A percentile compares a stretch with the other conserved stretches of the same genome.
Evolutionary conservation across 2,888 invertebrate genomes (phyloP).

Genomic region (Drosophila trichaetosa): DNA sequence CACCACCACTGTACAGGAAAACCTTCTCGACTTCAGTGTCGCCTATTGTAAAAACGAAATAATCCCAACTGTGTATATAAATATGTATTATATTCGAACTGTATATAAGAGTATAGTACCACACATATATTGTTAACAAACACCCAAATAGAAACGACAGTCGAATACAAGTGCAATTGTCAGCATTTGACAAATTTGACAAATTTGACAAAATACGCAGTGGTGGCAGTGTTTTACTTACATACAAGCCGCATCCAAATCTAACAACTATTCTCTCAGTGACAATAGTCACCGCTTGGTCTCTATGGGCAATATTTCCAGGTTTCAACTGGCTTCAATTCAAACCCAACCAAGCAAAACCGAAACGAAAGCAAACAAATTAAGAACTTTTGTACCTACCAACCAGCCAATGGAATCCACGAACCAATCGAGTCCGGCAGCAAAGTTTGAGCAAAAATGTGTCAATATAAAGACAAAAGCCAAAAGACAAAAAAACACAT

Average conservation of each 20-base stretch:
- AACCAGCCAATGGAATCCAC: constrained; percentile 51
- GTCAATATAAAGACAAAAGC: constrained; percentile 83
- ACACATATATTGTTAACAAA: constrained; percentile 9
- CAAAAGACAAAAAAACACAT: constrained; percentile 54
- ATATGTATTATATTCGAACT: constrained; percentile 27
- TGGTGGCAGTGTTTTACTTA: constrained; percentile 85
- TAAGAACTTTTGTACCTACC: constrained; percentile 43
- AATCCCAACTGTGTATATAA: constrained; percentile 12
- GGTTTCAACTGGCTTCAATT: not conserved
- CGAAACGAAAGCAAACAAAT: constrained; percentile 2
- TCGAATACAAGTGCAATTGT: constrained; percentile 63
- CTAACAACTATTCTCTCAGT: constrained; percentile 23
- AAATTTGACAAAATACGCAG: constrained; percentile 78
- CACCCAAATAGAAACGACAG: constrained; percentile 48
- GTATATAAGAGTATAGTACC: constrained; percentile 39
- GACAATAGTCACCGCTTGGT: constrained; percentile 73
- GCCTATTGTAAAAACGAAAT: constrained; percentile 36
- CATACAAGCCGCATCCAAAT: constrained; percentile 71
- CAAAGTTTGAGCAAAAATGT: constrained; percentile 85
- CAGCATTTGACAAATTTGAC: constrained; percentile 53
- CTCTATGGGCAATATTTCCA: constrained; percentile 3
- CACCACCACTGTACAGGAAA: constrained; percentile 55
- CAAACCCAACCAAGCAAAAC: constrained; percentile 7
- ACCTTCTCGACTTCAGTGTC: constrained; percentile 27
- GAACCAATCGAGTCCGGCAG: constrained; percentile 84